These are phyloP conservation scores for Brachionus angularis DNA, from an alignment of 1,140 invertebrate species.

Conservation along the genomic window DNA sequence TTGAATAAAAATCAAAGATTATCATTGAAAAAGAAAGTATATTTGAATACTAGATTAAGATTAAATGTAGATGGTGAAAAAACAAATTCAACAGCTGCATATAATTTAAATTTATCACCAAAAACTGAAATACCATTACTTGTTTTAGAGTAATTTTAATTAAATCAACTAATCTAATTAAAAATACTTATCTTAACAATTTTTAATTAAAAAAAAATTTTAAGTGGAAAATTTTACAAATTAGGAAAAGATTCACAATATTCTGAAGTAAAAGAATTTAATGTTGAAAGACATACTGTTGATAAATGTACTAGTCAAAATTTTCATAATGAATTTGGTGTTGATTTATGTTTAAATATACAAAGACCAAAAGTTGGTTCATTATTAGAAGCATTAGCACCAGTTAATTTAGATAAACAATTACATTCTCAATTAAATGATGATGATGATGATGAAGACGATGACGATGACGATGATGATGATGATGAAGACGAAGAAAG, in stretches of 20 bases:
- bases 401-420: constrained; percentile 16
- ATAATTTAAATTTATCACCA: constrained; percentile 33
- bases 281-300: neutral
- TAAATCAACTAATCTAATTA: neutral
- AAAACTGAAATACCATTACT: constrained; percentile 17
- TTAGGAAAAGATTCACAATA: constrained; percentile 11
- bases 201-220: too few relatives aligned
- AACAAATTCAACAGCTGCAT: neutral
- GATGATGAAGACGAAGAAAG: constrained; percentile 27
- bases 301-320: constrained; percentile 20
- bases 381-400: neutral
- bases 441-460: neutral
- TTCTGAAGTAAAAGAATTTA: constrained; percentile 11
- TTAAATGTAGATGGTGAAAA: constrained; percentile 19
- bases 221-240: constrained; percentile 42
- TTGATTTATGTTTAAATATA: constrained; percentile 14
- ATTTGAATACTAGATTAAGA: constrained; percentile 24
- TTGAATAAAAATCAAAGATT: constrained; percentile 21
- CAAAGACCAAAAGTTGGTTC: constrained; percentile 26
- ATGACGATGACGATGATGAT: constrained; percentile 27
- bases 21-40: constrained; percentile 32
- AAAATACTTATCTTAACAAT: neutral
- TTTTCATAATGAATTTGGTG: constrained; percentile 2
- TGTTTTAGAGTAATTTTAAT: neutral
- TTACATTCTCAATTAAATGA: too few relatives aligned